These are phyloP conservation scores for Pterocles gutturalis DNA, from an alignment of 2,113 vertebrate genomes.

Conservation along the genomic window DNA sequence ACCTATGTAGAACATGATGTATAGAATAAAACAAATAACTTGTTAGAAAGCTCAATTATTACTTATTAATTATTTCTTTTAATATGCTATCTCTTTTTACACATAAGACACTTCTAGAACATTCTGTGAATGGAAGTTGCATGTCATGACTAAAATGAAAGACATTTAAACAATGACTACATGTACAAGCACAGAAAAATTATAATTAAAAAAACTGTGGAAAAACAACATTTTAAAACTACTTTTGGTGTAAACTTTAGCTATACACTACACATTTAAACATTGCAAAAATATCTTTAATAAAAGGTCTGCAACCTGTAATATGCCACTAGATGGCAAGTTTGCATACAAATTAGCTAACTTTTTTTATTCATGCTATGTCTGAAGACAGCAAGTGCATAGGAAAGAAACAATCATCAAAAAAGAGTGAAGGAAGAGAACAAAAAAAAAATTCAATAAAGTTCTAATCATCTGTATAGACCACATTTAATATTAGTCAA, in stretches of 20 bases:
- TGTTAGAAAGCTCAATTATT: background rate
- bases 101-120: background rate
- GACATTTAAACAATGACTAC: background rate
- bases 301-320: background rate
- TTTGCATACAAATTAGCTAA: background rate
- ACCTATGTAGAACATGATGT: background rate
- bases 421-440: background rate
- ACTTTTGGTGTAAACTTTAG: background rate
- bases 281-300: background rate
- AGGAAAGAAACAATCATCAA: background rate
- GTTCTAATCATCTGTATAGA: background rate
- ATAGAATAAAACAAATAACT: background rate
- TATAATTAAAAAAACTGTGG: background rate
- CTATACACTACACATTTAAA: background rate
- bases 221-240: background rate
- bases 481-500: background rate
- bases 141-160: background rate
- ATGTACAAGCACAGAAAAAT: background rate
- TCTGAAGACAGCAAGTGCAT: background rate
- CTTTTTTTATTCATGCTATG: background rate
- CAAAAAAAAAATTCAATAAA: background rate
- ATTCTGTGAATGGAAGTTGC: too few relatives aligned
- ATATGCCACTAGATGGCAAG: conserved; percentile 62
- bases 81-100: background rate
- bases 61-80: background rate